Base-by-base conservation (phyloP, 2,797 vertebrate genomes). In the Argentina silus region DNA sequence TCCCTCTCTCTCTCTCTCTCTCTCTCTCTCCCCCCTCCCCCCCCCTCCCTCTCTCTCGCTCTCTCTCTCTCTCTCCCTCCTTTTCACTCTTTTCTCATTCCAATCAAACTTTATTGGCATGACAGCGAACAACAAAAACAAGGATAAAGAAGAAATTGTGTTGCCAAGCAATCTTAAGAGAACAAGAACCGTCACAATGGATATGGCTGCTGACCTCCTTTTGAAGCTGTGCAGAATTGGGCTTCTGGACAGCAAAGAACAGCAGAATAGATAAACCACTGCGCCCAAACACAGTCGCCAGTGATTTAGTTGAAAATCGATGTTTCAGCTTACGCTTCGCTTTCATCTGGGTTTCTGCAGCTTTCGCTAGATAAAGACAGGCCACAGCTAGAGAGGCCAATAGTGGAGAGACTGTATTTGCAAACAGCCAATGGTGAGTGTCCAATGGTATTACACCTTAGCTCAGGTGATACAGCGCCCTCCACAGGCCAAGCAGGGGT, bases 291-390 rank as follows among this genome's bases (percentile, higher is more conserved):
- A 17, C 36, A 0, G 3, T 42, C 45, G 1, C 10, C 36, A 44
- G 62, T 7, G 36, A 64, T 43, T 43, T 43, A 62, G 60, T n/a
- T 62, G 62, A 14, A 45, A 64, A 64, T 64, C 42, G 19, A 45
- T 64, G 62, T 17, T 45, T 47, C 43, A 12, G 5, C 44, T 15
- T 65, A 65, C n/a, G 12, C 43, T 36, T 36, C 10, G 44, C 43
- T 65, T 42, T 47, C 44, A 65, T 21, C n/a, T 9, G 62, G 44
- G n/a, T 64, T 17, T 45, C 45, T 15, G 10, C 43, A 63, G 63
- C 63, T 14, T 65, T 44, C 62, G 17, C 7, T 64, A 17, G 44
- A 65, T 48, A 19, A 65, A 65, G 11, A 65, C 44, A 64, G 62
- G 11, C n/a, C 42, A 23, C 19, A 27, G 9, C 23, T 27, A 23